These are phyloP conservation scores for Bombyx mori DNA, from an alignment of 1,140 invertebrate species.

Conservation along the genomic window DNA sequence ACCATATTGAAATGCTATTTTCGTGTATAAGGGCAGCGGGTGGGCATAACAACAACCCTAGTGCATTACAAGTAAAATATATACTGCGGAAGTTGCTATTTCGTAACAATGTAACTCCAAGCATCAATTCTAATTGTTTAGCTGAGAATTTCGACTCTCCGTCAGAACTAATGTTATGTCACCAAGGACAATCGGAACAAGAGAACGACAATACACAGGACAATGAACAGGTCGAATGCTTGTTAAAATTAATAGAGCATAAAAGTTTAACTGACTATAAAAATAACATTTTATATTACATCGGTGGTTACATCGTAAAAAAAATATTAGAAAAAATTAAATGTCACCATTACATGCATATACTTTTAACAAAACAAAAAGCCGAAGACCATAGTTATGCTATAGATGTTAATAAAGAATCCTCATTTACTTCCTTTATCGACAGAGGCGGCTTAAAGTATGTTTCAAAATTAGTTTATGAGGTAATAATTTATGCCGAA, in stretches of 20 bases:
- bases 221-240: neutral
- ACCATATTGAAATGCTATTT: conserved; percentile 36
- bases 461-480: too few relatives aligned
- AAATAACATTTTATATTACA: conserved; percentile 22
- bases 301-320: conserved; percentile 17
- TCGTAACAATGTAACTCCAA: conserved; percentile 20
- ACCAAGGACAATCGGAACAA: neutral
- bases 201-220: conserved; percentile 1
- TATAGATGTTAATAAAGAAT: too few relatives aligned
- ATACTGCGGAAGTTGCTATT: conserved; percentile 21
- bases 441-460: too few relatives aligned
- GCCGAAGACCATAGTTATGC: too few relatives aligned
- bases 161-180: conserved; percentile 13
- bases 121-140: conserved; percentile 20
- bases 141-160: conserved; percentile 10
- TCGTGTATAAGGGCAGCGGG: conserved; percentile 22
- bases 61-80: conserved; percentile 18
- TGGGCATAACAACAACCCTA: conserved; percentile 27
- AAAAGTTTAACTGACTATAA: conserved; percentile 12
- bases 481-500: too few relatives aligned
- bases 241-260: neutral
- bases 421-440: too few relatives aligned
- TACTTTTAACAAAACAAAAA: too few relatives aligned
- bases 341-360: neutral
- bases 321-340: conserved; percentile 15